Evolutionary conservation across 2,888 invertebrate species (phyloP), one percentile per base, ranked within the genome.

Genomic region (Tachina fera): DNA sequence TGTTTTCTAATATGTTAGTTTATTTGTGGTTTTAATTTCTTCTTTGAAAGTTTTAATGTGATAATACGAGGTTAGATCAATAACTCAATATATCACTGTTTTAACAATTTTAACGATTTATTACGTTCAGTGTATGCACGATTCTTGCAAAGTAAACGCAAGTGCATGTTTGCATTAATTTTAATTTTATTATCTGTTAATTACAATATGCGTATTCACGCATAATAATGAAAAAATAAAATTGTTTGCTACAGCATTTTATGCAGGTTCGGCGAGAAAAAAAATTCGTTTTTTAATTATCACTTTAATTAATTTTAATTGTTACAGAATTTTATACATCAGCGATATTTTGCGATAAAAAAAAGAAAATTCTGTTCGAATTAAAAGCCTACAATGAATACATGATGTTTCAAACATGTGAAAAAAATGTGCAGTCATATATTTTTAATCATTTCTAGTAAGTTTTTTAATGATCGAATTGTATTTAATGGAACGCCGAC

Each of bases 261-360:
- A 86, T 86, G 86, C 82, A 60, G 86, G 86, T 72, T 72, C 60
- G 58, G 51, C 75, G 63, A 22, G 51, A 81, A 74, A 81, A 74
- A 81, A 81, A 75, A 61, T 61, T 31, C 68, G 39, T 86, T 86
- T 76, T 67, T 82, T 83, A 86, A 86, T 86, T 86, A 86, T 86
- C 86, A 86, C 75, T 83, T 86, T 86, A 86, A 86, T 86, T 86
- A 86, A 83, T 83, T 86, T 86, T 79, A 78, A 86, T 86, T 86
- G 86, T 86, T 79, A 76, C 82, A 76, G 71, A 83, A 86, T 83
- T 76, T 83, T 60, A 79, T 79, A 83, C 82, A 86, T 79, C 78
- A 79, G 79, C 76, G 19, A 70, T 53, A 43, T 60, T 77, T 72
- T 67, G n/a, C 14, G 11, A 53, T 58, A 60, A 49, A 14, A 74